Conservation (phyloP, 2,888 invertebrate genomes). For the Meghimatium bilineatum region DNA sequence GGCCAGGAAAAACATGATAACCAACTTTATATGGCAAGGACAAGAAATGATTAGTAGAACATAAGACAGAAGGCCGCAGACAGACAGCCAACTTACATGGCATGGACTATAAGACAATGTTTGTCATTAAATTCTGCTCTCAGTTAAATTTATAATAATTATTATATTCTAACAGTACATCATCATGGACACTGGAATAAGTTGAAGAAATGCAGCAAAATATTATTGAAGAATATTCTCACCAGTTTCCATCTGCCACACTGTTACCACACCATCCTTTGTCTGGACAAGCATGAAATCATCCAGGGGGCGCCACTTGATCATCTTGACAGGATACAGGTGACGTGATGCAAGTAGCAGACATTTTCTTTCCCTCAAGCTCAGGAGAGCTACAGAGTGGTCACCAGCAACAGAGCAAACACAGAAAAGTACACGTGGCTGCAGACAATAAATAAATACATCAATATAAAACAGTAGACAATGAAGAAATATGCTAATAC, state of each 20-base stretch:
- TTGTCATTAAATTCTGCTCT: no score
- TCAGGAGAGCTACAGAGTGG: slow-evolving; percentile 96
- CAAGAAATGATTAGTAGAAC: no score
- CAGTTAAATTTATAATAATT: no score
- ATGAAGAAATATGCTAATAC: background rate
- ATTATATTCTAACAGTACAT: no score
- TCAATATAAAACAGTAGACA: background rate
- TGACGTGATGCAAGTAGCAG: slow-evolving; percentile 95
- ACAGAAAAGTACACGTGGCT: slow-evolving; percentile 94
- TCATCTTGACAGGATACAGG: slow-evolving; percentile 94
- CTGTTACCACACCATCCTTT: slow-evolving; percentile 97
- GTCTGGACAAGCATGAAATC: slow-evolving; percentile 98
- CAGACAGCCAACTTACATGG: no score
- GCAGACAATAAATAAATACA: slow-evolving; percentile 53
- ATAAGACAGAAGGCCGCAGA: no score
- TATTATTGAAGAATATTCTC: slow-evolving; percentile 35
- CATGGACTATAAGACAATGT: no score
- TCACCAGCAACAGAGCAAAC: slow-evolving; percentile 98
- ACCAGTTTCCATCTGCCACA: slow-evolving; percentile 99
- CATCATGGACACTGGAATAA: no score
- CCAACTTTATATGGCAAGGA: no score
- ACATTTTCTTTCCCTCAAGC: slow-evolving; percentile 94
- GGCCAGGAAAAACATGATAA: no score
- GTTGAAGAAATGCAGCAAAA: no score
- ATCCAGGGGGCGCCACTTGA: slow-evolving; percentile 97